Evolutionary conservation across 2,113 vertebrate genomes (phyloP), one percentile per base, ranked within the genome.

Genomic region (Vidua macroura): DNA sequence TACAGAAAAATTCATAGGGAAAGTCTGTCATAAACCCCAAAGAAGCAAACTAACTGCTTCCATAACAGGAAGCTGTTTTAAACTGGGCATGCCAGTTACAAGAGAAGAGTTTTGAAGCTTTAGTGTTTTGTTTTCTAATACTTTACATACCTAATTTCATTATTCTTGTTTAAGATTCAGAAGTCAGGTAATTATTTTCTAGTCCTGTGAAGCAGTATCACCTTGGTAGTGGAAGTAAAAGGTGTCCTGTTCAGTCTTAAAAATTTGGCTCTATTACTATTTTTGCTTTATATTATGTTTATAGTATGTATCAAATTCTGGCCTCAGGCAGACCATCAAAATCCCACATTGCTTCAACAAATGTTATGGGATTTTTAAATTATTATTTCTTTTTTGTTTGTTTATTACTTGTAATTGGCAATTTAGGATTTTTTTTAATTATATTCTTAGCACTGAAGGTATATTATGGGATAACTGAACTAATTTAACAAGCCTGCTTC

Each of bases 111-210:
- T 81, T 59, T 35, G 48, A 74, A 85, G 52, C 10, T 77, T 72
- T 52, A 21, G 9, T 14, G 11, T 25, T 87, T 82, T 76, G 12
- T 58, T 93, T 59, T 70, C 6, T 66, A 24, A 6, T 7, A 13
- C 1, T n/a, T 4, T 44, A 7, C 6, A 24, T 15, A 59, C 0
- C 0, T 67, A 30, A 78, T 68, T 90, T 82, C 33, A 39, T 15
- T 52, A 46, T 82, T 76, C 13, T 35, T 70, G 4, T 68, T 74
- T 70, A 56, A 74, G 44, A 66, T 15, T 64, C 43, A 53, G 39
- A 80, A 78, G 17, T 76, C 9, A 7, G 25, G 24, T 25, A 31
- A 28, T 33, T 55, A 2, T 5, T 78, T 85, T 83, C 23, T 41
- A 70, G 56, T 81, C 24, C 10, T 59, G 11, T 74, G 46, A 67